These are phyloP conservation scores for Erythrocercus mccallii DNA, from an alignment of 2,113 vertebrate genomes.

Conservation along the genomic window DNA sequence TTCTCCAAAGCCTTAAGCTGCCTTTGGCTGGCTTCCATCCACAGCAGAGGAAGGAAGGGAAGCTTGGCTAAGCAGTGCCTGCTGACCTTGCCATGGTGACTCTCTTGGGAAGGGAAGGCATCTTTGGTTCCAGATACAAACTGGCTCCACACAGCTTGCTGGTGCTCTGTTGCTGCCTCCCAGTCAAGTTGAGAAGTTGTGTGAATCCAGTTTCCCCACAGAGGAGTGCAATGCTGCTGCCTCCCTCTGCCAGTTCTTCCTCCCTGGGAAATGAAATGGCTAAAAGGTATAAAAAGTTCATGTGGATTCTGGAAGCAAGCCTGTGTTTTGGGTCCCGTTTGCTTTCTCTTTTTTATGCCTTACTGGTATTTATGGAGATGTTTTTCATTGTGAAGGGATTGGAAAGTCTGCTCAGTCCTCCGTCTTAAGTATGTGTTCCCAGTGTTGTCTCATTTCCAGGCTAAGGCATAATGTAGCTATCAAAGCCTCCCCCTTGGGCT, in stretches of 20 bases:
- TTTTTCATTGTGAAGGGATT: not conserved
- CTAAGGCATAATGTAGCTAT: not conserved
- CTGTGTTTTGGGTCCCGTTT: not conserved
- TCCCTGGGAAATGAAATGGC: not conserved
- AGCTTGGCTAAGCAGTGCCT: not conserved
- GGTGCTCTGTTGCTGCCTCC: not conserved
- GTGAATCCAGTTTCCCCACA: accelerated
- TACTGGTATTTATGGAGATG: not conserved
- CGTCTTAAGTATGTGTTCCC: not conserved
- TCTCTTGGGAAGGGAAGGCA: not conserved
- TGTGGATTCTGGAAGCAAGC: not conserved
- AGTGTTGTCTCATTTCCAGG: not conserved
- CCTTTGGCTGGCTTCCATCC: not conserved
- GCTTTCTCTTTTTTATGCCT: not conserved
- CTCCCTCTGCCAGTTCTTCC: not conserved
- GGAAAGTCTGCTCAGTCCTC: not conserved
- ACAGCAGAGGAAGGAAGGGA: not conserved
- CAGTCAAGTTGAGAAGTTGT: accelerated
- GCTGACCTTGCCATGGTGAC: not conserved
- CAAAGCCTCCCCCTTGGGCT: not conserved
- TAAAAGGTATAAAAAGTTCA: not conserved
- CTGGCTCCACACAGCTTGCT: not conserved
- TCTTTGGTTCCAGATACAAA: not conserved
- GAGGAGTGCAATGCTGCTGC: accelerated
- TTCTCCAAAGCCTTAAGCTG: not conserved